Evolutionary conservation across 2,797 vertebrate genomes (phyloP), one percentile per base, ranked within the genome.

Genomic region (Rhynchotus rufescens): DNA sequence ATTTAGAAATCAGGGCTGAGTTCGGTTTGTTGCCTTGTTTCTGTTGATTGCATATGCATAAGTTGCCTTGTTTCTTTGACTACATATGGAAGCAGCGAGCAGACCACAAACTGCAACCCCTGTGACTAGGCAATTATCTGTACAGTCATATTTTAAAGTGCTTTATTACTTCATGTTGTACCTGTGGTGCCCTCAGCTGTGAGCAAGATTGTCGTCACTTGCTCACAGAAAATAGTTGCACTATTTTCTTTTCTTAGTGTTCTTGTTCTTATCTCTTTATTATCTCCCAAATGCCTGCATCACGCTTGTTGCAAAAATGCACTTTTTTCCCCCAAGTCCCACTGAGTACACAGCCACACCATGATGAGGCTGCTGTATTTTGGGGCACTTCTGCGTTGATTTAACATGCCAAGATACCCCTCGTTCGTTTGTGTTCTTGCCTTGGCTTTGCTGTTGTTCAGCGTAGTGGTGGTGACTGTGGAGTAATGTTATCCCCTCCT

Each of bases 211-310:
- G 47, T 21, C 3, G 1, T 30, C 26, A 21, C 52, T 66, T 79
- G 42, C 42, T 42, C 49, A 51, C 49, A 51, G 49, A 51, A 51
- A 51, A 16, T 51, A 52, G 73, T 7, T 64, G 38, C 32, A 40
- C 22, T 36, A 11, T 36, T 74, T 56, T 71, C 17, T 73, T 84
- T 84, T 75, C 40, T 80, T 15, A 6, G 9, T 26, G 4, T 56
- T 9, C 54, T 56, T n/a, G 17, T 11, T 56, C 12, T 56, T 56
- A 20, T 56, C 54, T n/a, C 54, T 89, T 81, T 82, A 13, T 44
- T 69, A 32, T 40, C 64, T 64, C 0, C 34, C 25, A 38, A 0
- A 0, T 62, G 49, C 44, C 54, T 38, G 6, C 69, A 30, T 42
- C 51, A 76, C 34, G 22, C 62, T 17, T 64, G 88, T 88, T 2